Evolutionary conservation across 2,113 vertebrate species (phyloP).

Genomic region (Maccullochella peelii): DNA sequence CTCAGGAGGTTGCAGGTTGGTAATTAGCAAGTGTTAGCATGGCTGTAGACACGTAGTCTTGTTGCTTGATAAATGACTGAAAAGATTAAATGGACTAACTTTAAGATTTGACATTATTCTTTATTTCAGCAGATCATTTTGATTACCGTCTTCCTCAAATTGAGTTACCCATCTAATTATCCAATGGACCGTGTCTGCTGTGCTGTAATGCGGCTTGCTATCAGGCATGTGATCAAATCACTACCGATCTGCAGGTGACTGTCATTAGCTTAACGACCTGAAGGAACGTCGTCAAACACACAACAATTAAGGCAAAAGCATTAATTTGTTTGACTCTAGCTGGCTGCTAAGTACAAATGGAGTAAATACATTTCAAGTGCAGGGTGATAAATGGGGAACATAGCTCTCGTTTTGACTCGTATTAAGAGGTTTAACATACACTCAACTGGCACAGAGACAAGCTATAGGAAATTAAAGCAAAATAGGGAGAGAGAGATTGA

Average conservation of each 20-base stretch:
- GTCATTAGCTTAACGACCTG: slow-evolving; percentile 51
- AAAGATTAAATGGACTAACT: not conserved
- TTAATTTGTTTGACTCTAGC: slow-evolving; percentile 36
- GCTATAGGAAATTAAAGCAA: slow-evolving; percentile 11
- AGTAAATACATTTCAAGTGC: slow-evolving; percentile 42
- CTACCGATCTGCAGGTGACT: slow-evolving; percentile 54
- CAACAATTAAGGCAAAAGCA: slow-evolving; percentile 37
- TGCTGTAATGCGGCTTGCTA: slow-evolving; percentile 29
- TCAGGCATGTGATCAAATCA: slow-evolving; percentile 58
- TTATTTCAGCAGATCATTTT: slow-evolving; percentile 22
- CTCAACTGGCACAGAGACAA: not conserved
- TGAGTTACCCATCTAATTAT: slow-evolving; percentile 40
- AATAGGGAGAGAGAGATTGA: not conserved
- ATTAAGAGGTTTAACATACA: slow-evolving; percentile 37
- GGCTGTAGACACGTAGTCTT: not conserved
- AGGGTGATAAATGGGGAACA: not conserved
- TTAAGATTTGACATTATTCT: not conserved
- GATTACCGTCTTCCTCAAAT: slow-evolving; percentile 33
- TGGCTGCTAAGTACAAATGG: slow-evolving; percentile 19
- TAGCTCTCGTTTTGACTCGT: slow-evolving; percentile 8
- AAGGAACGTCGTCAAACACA: slow-evolving; percentile 41
- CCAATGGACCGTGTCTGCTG: slow-evolving; percentile 17
- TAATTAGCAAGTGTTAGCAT: not conserved
- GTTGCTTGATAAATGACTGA: not conserved
- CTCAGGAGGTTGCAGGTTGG: too few relatives aligned